These are phyloP conservation scores for Circaetus cinerascens DNA, from an alignment of 2,113 vertebrate species.

Conservation along the genomic window DNA sequence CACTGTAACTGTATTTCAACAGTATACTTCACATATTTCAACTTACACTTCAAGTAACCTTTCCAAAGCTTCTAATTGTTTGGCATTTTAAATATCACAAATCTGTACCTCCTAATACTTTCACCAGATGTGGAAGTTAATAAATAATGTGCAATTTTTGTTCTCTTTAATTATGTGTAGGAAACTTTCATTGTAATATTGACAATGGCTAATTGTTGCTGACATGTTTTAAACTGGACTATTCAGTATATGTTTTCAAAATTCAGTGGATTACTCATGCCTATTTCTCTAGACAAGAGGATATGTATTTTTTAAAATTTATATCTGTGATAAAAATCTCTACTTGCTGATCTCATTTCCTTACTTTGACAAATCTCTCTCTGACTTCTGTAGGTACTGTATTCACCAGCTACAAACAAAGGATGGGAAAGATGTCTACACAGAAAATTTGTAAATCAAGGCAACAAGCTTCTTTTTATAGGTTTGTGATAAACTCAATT, in stretches of 20 bases:
- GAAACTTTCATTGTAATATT: not conserved
- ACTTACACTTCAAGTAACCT: not conserved
- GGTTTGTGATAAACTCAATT: not conserved
- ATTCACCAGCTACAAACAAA: not conserved
- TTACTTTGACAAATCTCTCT: not conserved
- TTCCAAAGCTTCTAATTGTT: not conserved
- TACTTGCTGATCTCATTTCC: not conserved
- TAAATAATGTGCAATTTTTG: not conserved
- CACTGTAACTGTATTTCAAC: not conserved
- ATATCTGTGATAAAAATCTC: not conserved
- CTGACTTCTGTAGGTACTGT: not conserved
- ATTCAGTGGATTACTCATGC: not conserved
- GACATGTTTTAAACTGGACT: not conserved
- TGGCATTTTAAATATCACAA: not conserved
- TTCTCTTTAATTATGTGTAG: not conserved
- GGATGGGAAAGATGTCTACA: not conserved
- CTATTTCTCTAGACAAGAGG: not conserved
- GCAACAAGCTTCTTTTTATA: not conserved
- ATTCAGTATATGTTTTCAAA: not conserved
- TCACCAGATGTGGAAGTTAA: not conserved
- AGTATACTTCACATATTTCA: not conserved
- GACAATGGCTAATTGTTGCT: not conserved
- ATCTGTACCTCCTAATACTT: not conserved
- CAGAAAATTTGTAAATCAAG: not conserved
- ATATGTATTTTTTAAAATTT: not conserved